Evolutionary conservation across 2,888 invertebrate genomes (phyloP).

Genomic region (Suillia variegata): DNA sequence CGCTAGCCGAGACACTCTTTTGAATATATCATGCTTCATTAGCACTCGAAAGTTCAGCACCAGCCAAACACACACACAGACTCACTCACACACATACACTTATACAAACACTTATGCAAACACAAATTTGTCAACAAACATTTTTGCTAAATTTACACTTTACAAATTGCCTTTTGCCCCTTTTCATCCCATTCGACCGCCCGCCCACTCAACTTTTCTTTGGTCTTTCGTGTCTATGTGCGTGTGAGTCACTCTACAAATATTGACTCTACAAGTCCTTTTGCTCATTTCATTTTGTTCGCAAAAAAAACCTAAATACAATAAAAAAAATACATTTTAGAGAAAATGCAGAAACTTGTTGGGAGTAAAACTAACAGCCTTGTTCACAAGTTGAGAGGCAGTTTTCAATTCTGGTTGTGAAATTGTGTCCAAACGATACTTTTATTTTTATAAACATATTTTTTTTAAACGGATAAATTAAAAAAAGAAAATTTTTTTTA

Average conservation of each 20-base stretch:
- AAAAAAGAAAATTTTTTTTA: no score
- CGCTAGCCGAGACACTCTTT: slow-evolving; percentile 3
- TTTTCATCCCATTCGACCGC: no score
- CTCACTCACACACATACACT: neutral
- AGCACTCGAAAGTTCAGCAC: slow-evolving; percentile 27
- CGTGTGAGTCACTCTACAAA: slow-evolving; percentile 28
- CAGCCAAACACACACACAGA: slow-evolving; percentile 9
- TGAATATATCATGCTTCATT: slow-evolving; percentile 36
- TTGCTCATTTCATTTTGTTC: neutral
- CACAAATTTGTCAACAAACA: slow-evolving; percentile 32
- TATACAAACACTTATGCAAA: slow-evolving; percentile 11
- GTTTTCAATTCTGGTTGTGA: no score
- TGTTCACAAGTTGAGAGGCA: no score
- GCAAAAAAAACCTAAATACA: neutral
- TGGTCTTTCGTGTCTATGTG: neutral
- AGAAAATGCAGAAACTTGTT: neutral
- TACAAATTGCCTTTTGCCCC: slow-evolving; percentile 21
- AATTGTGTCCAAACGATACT: no score
- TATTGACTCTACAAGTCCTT: slow-evolving; percentile 19
- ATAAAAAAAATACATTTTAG: neutral
- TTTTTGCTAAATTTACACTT: slow-evolving; percentile 27
- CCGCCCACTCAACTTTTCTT: neutral
- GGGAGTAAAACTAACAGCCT: no score
- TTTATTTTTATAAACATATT: no score
- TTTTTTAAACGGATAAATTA: no score